Base-by-base conservation (phyloP, 2,888 invertebrate species). In the Noctua janthina region DNA sequence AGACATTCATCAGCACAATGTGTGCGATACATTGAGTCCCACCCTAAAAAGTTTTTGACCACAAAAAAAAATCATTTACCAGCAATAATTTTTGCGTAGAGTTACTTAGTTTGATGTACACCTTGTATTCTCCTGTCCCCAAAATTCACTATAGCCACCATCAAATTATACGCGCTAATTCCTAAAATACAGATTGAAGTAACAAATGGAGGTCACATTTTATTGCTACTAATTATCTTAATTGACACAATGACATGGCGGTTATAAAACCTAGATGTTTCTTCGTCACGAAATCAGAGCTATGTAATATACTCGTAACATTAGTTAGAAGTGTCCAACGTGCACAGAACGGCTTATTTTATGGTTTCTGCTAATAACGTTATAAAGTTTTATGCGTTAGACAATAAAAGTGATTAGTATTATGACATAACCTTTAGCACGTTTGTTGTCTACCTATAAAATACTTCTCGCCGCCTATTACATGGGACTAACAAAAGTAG, bases 341-440 rank as follows among this genome's bases (percentile, higher is more conserved):
- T 79, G 51, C 76, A 72, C 39, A 73, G 68, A 83, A 83, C 71
- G 68, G 78, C 64, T 84, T 76, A 80, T 82, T 88, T 89, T 81
- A 88, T 87, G 76, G 54, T 74, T 82, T 73, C 54, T 68, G 78
- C 70, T 86, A 82, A 88, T 86, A 81, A 81, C 79, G 39, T 74
- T 51, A 78, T 84, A 89, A 79, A 89, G 86, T 85, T 85, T 89
- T 88, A 88, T 85, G 76, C 46, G 67, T 62, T 79, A 67, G 54
- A 89, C 82, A 78, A 79, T 88, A 83, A 88, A 86, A 82, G 66
- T 88, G 74, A 85, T 88, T 66, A 70, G 64, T 71, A 56, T 62
- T 76, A 73, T 87, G 87, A 88, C 87, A 82, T 90, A 89, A 90
- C 67, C 70, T 81, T 83, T 74, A 85, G 23, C 79, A 64, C 66